A percentile compares a stretch with the other conserved stretches of the same genome.
These are phyloP conservation scores for Oryzias curvinotus DNA, from an alignment of 2,113 vertebrate genomes.

Conservation along the genomic window DNA sequence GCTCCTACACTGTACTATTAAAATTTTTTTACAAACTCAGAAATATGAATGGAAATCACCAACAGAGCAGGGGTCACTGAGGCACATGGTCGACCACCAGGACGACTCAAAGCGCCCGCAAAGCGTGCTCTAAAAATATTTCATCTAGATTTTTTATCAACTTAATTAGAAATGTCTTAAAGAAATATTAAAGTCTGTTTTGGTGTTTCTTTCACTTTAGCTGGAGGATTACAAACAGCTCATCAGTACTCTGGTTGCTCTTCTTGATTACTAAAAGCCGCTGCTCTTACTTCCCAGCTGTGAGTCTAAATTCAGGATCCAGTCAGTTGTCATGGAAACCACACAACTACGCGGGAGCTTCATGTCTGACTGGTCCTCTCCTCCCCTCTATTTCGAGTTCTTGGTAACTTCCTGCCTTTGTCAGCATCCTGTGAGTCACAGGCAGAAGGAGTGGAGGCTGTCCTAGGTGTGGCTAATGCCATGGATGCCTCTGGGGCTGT, in stretches of 20 bases:
- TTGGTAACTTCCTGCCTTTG: constrained; percentile 69
- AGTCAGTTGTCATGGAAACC: constrained; percentile 16
- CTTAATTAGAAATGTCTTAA: too few species aligned
- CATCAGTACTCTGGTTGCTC: constrained; percentile 6
- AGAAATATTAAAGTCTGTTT: too few species aligned
- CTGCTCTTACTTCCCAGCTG: background rate
- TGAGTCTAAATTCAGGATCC: constrained; percentile 16
- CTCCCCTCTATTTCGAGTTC: constrained; percentile 12
- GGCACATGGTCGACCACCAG: too few species aligned
- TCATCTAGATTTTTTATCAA: too few species aligned
- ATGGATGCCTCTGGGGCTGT: background rate
- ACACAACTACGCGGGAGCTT: constrained; percentile 37
- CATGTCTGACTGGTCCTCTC: constrained; percentile 48
- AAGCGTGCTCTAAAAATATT: too few species aligned
- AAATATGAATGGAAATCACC: too few species aligned
- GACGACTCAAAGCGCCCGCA: too few species aligned
- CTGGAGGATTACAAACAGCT: background rate
- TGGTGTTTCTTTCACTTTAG: too few species aligned
- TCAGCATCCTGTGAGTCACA: constrained; percentile 48
- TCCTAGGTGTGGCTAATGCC: background rate
- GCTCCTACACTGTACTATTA: too few species aligned
- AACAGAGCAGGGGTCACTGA: too few species aligned
- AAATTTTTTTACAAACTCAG: too few species aligned
- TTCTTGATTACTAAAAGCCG: background rate
- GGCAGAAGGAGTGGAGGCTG: background rate